phyloP scores from a whole-genome alignment of 2,113 vertebrate species.

The Dromaius novaehollandiae region DNA sequence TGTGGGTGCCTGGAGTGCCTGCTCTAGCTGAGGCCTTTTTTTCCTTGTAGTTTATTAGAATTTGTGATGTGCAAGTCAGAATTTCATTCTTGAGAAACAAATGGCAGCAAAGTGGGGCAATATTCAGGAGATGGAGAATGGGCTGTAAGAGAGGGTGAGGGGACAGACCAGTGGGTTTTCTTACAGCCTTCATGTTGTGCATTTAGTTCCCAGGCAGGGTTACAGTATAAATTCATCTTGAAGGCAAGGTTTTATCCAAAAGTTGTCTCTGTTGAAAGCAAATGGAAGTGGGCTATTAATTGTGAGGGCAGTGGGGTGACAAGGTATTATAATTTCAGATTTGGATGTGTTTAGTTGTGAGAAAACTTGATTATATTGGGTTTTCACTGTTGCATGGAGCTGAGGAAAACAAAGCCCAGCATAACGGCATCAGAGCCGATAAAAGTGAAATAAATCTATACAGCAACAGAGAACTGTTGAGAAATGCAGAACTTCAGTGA shows the following conservation, averaged over 20 bases:
- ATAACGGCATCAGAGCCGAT: background rate
- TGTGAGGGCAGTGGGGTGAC: background rate
- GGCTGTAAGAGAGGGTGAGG: background rate
- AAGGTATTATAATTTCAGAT: background rate
- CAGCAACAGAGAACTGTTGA: background rate
- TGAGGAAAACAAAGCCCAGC: background rate
- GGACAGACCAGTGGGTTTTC: background rate
- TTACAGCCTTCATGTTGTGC: background rate
- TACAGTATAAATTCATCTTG: background rate
- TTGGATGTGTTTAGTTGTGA: background rate
- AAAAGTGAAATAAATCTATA: conserved; percentile 8
- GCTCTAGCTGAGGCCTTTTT: background rate
- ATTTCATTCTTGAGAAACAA: conserved; percentile 51
- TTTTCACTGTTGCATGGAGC: background rate
- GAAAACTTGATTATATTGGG: background rate
- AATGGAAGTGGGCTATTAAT: background rate
- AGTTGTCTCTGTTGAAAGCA: conserved; percentile 1
- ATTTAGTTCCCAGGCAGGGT: background rate
- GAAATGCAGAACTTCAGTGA: background rate
- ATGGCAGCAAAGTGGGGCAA: conserved; percentile 3
- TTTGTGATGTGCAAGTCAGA: background rate
- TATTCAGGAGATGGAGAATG: background rate
- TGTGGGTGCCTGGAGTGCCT: background rate
- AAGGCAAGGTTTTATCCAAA: conserved; percentile 4
- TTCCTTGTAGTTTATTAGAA: background rate